phyloP scores from a whole-genome alignment of 2,888 invertebrate species.

The Clusia tigrina region DNA sequence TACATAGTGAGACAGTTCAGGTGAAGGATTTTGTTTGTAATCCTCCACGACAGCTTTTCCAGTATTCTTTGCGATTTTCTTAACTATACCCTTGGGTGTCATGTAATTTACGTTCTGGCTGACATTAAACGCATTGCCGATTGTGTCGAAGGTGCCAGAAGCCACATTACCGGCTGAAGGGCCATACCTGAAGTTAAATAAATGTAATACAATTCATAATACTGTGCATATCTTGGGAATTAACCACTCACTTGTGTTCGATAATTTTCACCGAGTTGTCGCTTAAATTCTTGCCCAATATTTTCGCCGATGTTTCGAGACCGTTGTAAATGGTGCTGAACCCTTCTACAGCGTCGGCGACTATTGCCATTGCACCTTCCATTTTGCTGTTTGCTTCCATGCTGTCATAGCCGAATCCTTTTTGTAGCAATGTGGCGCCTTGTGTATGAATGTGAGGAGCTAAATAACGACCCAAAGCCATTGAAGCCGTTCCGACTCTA shows the following conservation, averaged over 20 bases:
- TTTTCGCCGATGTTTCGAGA: constrained; percentile 74
- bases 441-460: constrained; percentile 75
- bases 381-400: constrained; percentile 67
- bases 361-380: constrained; percentile 71
- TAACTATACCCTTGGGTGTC: constrained; percentile 73
- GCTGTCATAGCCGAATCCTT: constrained; percentile 67
- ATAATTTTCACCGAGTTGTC: constrained; percentile 79
- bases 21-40: constrained; percentile 51
- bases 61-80: constrained; percentile 70
- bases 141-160: constrained; percentile 72
- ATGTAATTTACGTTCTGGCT: constrained; percentile 72
- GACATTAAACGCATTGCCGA: constrained; percentile 75
- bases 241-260: constrained; percentile 71
- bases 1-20: constrained; percentile 52
- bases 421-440: constrained; percentile 69
- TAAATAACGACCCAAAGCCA: constrained; percentile 71
- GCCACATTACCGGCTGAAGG: constrained; percentile 72
- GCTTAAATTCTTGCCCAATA: constrained; percentile 71
- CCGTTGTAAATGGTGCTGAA: constrained; percentile 76
- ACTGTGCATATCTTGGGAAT: not conserved
- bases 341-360: constrained; percentile 76
- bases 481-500: constrained; percentile 73
- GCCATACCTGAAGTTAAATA: constrained; percentile 71
- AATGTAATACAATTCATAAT: too few relatives aligned
- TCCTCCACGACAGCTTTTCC: constrained; percentile 68